Percentiles rank a stretch among this genome's conserved stretches.
Conservation (phyloP, 2,888 invertebrate species). For the Stenotaenia linearis region DNA sequence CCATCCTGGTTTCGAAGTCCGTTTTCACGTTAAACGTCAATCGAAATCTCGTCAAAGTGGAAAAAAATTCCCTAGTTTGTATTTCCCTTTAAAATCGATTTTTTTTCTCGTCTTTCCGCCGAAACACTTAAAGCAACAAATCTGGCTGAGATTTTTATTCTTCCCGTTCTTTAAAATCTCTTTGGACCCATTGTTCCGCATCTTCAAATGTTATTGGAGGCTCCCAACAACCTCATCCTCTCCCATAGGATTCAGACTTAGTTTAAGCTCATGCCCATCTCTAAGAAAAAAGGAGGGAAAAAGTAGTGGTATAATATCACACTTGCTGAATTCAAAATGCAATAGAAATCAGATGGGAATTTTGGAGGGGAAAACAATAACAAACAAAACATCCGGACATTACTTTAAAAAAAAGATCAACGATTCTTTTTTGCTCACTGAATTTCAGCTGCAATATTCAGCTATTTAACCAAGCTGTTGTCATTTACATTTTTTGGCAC, state of each 20-base stretch:
- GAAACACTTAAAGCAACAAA: neutral
- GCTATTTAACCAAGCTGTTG: too few relatives aligned
- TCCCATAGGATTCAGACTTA: neutral
- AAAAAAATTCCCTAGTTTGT: neutral
- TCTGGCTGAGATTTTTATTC: neutral
- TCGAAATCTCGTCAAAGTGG: neutral
- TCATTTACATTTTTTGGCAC: too few relatives aligned
- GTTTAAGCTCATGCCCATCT: neutral
- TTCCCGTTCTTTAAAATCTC: neutral
- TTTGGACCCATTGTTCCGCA: neutral
- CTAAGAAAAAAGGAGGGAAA: neutral
- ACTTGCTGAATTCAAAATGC: neutral
- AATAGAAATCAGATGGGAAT: too few relatives aligned
- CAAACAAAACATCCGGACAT: too few relatives aligned
- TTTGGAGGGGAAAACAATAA: too few relatives aligned
- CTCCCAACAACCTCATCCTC: neutral
- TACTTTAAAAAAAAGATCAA: too few relatives aligned
- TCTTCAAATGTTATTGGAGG: neutral
- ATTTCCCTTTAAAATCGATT: neutral
- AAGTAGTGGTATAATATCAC: neutral
- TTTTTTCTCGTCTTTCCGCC: neutral
- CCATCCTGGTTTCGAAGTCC: neutral
- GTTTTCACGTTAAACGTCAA: neutral
- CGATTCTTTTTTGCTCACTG: too few relatives aligned
- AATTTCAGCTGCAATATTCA: too few relatives aligned